Conservation (phyloP, 2,113 vertebrate species). For the Callipepla squamata region DNA sequence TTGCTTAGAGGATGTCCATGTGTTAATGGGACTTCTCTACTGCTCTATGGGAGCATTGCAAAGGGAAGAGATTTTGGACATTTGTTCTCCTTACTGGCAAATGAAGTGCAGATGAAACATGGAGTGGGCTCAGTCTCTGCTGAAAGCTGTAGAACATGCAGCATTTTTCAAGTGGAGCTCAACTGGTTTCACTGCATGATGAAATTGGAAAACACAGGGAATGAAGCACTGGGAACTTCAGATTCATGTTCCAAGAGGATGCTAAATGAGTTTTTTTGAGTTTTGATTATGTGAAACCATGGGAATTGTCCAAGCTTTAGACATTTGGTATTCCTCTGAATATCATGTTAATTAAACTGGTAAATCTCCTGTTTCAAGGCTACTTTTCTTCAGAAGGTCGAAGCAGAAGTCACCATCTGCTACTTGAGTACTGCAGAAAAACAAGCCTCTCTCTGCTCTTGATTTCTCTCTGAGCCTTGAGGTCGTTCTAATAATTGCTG, state of each 20-base stretch:
- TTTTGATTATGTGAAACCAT: not conserved
- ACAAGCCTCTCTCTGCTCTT: not conserved
- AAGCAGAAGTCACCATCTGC: slow-evolving; percentile 58
- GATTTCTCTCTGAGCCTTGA: not conserved
- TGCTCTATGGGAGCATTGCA: fast-evolving
- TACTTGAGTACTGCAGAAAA: slow-evolving; percentile 25
- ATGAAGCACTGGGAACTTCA: not conserved
- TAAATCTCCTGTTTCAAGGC: slow-evolving; percentile 12
- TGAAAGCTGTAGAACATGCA: not conserved
- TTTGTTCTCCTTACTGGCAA: not conserved
- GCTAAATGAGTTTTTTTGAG: not conserved
- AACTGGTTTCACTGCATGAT: not conserved
- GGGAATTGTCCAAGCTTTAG: not conserved
- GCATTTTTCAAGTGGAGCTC: not conserved
- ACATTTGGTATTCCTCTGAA: slow-evolving; percentile 1
- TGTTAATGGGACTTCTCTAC: not conserved
- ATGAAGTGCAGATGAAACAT: not conserved
- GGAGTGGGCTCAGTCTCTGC: not conserved
- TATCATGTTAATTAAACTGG: slow-evolving; percentile 8
- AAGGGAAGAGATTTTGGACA: not conserved
- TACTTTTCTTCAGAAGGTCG: slow-evolving; percentile 45
- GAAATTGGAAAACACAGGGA: not conserved
- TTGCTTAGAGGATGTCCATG: not conserved
- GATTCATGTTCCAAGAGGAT: not conserved
- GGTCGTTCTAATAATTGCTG: slow-evolving; percentile 25